Evolutionary conservation across 2,113 vertebrate species (phyloP), one percentile per base, ranked within the genome.

Genomic region (Calyptommatus sinebrachiatus): DNA sequence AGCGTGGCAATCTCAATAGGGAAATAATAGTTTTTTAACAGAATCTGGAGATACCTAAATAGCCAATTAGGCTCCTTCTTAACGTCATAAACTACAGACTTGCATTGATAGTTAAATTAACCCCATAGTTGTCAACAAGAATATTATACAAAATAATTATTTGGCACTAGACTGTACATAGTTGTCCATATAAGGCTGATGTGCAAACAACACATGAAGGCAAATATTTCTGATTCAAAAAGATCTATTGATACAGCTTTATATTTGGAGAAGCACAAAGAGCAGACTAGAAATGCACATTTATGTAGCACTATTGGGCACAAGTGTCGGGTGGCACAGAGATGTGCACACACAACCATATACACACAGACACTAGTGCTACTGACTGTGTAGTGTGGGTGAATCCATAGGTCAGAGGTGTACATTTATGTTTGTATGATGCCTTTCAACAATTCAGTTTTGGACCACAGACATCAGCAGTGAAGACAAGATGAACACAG

Each of bases 401-500:
- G 65, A 1, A 53, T 71, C 77, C 83, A 84, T 73, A 80, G 86
- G 85, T 87, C 48, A 3, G 83, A 84, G 78, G 79, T 53, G 65
- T 75, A 81, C 71, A 83, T 85, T 84, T 87, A 90, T 35, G 1
- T 74, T 67, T 71, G 84, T 80, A 75, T 82, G 73, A 89, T 86
- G 87, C 62, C 62, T 78, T 84, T 85, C 62, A 89, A 93, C 90
- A 92, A 81, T 89, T 88, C 1, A 1, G 18, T 41, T 78, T 87
- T 83, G 21, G 86, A 79, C n/a, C 22, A 69, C 85, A 89, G 81
- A 93, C 91, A 92, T 81, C 81, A 73, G 85, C 83, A 93, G 77
- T 87, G 91, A 94, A 93, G 94, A 94, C 81, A 88, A 92, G 84
- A 94, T 92, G 93, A 86, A 95, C 92, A 94, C 0, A 63, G 75